A percentile compares a stretch with the other conserved stretches of the same genome.
Conservation (phyloP, 2,797 vertebrate species). For the Lithobates sylvaticus region DNA sequence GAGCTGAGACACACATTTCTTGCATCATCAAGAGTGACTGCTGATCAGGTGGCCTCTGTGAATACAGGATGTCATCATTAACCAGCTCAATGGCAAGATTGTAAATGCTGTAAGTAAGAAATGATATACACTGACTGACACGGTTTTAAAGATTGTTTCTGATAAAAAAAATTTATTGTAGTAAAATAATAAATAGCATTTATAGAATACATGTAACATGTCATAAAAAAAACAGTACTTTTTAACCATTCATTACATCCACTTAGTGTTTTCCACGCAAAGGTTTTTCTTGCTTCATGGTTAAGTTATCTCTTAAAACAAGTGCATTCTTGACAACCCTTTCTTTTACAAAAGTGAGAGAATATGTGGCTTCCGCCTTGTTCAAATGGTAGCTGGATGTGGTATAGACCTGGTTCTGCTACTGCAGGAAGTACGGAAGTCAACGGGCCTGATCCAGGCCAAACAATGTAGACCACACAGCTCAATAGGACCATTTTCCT, state of each 20-base stretch:
- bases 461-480: neutral
- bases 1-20: neutral
- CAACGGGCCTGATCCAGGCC: neutral
- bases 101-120: neutral
- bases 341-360: too few relatives aligned
- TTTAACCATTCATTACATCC: neutral
- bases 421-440: neutral
- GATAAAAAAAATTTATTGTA: constrained; percentile 18
- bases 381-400: neutral
- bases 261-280: neutral
- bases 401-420: neutral
- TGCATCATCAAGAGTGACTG: constrained; percentile 16
- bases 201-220: neutral
- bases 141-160: neutral
- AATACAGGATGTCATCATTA: neutral
- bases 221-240: neutral
- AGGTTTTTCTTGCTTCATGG: neutral
- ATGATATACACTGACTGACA: constrained; percentile 4
- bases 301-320: neutral
- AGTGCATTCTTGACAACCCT: neutral
- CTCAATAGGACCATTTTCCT: neutral
- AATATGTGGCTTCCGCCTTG: neutral
- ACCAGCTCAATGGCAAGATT: neutral
- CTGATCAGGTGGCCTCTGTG: neutral
- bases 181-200: constrained; percentile 16